These are phyloP conservation scores for Ammospiza nelsoni DNA, from an alignment of 2,113 vertebrate genomes.

Conservation along the genomic window DNA sequence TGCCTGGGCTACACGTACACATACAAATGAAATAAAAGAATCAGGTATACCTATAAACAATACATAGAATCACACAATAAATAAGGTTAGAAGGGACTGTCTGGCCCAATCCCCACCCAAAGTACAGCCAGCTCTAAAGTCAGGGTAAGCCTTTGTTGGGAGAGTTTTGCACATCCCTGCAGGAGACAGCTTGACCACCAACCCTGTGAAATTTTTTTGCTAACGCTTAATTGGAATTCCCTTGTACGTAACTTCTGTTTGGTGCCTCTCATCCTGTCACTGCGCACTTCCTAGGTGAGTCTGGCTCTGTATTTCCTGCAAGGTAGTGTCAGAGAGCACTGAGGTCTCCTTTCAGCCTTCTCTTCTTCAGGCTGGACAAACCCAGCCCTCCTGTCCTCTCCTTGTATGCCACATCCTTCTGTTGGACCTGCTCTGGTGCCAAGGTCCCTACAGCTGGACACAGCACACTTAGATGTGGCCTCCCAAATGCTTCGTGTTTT, in stretches of 20 bases:
- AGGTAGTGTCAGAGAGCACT: background rate
- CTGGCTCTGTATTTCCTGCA: background rate
- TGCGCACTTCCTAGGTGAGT: background rate
- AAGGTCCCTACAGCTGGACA: background rate
- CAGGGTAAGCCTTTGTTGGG: background rate
- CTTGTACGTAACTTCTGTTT: background rate
- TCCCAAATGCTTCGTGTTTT: background rate
- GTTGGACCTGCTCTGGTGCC: background rate
- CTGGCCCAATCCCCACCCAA: background rate
- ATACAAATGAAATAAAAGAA: background rate
- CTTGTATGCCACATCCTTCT: background rate
- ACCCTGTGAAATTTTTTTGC: background rate
- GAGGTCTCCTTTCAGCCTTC: background rate
- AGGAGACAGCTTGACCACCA: background rate
- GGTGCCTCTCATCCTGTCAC: background rate
- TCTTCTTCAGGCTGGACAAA: background rate
- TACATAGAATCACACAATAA: background rate
- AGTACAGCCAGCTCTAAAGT: background rate
- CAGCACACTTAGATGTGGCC: fast-evolving
- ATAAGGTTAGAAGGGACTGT: background rate
- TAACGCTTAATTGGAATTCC: background rate
- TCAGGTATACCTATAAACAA: background rate
- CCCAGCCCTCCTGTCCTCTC: background rate
- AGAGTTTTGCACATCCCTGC: background rate
- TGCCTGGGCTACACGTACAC: background rate